Evolutionary conservation across 2,113 vertebrate species (phyloP), one percentile per base, ranked within the genome.

Genomic region (Beaufortia kweichowensis): DNA sequence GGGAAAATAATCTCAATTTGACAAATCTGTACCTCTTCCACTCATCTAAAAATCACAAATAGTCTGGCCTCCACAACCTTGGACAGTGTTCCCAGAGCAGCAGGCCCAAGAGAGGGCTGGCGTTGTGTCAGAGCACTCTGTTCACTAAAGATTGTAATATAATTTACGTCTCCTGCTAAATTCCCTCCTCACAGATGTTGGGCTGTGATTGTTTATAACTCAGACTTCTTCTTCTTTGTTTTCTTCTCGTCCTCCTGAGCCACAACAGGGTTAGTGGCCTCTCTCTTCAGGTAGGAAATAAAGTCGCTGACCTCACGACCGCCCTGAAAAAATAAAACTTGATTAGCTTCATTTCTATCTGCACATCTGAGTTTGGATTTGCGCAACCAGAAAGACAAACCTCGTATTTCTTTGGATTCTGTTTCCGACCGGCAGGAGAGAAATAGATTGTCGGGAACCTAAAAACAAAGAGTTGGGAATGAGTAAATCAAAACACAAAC

Each of bases 391-490:
- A 8, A 17, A 4, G 26, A 80, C 89, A 82, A 82, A 95, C 97
- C 92, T 98, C 97, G 0, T 99, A 99, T 92, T 93, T 97, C 94
- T 96, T 98, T 93, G 97, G 97, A 88, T 33, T 96, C 81, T 86
- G 90, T 84, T 99, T 99, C 72, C 90, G 93, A 72, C 95, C 96
- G 81, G 95, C 95, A 71, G 95, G 95, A 75, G 96, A 89, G 82
- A 98, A 98, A 87, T 94, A 99, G 79, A 99, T 92, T 4, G 97
- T 98, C 78, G 97, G 97, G 88, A 99, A 99, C 73, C 97, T 98
- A 77, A 83, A 86, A 80, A 29, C 48, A 31, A 76, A 60, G 0
- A 43, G 62, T 28, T 21, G 78, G n/a, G 17, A n/a, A 8, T 8
- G 21, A 39, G 10, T 50, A 55, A 39, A 53, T 6, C 31, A 39